Base-by-base conservation (phyloP, 2,797 vertebrate species). In the Pachyuromys duprasi region DNA sequence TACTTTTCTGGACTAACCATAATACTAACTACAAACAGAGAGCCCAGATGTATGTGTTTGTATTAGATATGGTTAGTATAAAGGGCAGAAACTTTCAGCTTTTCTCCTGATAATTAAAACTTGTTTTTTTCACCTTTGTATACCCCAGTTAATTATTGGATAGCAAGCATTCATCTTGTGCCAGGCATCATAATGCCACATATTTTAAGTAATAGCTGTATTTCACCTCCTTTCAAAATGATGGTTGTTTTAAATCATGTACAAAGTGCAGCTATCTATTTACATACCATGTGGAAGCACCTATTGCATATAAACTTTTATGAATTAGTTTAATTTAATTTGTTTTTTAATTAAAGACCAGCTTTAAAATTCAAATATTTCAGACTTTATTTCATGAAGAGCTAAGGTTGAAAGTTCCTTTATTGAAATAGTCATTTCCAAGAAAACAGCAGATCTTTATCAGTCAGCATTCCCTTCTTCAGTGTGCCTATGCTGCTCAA, bases 371-470 rank as follows among this genome's bases (percentile, higher is more conserved):
- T 86, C 26, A 91, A 79, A 53, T 62, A 78, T 90, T 69, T 74
- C 83, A 95, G 45, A 76, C 93, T 94, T 86, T 8, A 87, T 95
- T 88, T 96, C 67, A 79, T 94, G 65, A 92, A 86, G 87, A n/a
- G 67, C n/a, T 93, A 60, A 91, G 8, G 28, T 11, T 88, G 49
- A 84, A 53, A 95, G 80, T 91, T 94, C 31, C 72, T 86, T 93
- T 83, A 65, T 91, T 96, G 76, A 91, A 91, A 74, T 74, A 91
- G 36, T 93, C 45, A 9, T 84, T 96, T 24, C 65, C n/a, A 93
- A 94, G 72, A 89, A 91, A 92, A 92, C 57, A 53, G 74, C 33
- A 79, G 26, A 79, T 22, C 15, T 89, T 94, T 80, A 92, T 75
- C 86, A 96, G 70, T 69, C 69, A 79, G 24, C 24, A 24, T 81